A percentile compares a stretch with the other conserved stretches of the same genome.
These are phyloP conservation scores for Dicerorhinus sumatrensis DNA, from an alignment of 2,113 vertebrate genomes.

Conservation along the genomic window DNA sequence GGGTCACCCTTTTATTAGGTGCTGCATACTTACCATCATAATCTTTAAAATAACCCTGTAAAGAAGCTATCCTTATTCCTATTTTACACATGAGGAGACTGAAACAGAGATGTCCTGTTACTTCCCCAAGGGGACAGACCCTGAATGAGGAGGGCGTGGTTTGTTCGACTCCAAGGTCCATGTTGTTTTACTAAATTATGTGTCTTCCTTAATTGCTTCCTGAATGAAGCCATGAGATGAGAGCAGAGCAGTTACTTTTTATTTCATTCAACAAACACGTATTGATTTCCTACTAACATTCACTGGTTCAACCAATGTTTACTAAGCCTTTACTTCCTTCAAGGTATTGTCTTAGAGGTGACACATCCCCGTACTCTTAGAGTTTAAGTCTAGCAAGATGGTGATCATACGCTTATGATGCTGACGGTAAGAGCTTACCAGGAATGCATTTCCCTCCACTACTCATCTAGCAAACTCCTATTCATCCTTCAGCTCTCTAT, in stretches of 20 bases:
- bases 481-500: not conserved
- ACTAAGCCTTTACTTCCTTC: constrained; percentile 47
- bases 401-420: not conserved
- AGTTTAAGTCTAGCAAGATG: not conserved
- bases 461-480: not conserved
- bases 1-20: not conserved
- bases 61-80: not conserved
- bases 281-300: constrained; percentile 36
- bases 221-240: not conserved
- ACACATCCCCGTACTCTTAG: not conserved
- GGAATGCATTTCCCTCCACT: not conserved
- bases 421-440: not conserved
- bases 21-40: not conserved
- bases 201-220: constrained; percentile 21
- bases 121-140: not conserved
- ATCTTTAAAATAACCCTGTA: not conserved
- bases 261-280: constrained; percentile 43
- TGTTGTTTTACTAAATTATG: not conserved
- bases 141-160: not conserved
- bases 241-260: constrained; percentile 16
- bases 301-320: constrained; percentile 42
- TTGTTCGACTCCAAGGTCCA: not conserved
- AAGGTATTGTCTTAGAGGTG: constrained; percentile 2
- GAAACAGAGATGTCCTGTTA: not conserved
- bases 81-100: not conserved